Percentiles rank a stretch among this genome's conserved stretches.
phyloP scores from a whole-genome alignment of 2,888 invertebrate genomes.

The Xestia xanthographa region DNA sequence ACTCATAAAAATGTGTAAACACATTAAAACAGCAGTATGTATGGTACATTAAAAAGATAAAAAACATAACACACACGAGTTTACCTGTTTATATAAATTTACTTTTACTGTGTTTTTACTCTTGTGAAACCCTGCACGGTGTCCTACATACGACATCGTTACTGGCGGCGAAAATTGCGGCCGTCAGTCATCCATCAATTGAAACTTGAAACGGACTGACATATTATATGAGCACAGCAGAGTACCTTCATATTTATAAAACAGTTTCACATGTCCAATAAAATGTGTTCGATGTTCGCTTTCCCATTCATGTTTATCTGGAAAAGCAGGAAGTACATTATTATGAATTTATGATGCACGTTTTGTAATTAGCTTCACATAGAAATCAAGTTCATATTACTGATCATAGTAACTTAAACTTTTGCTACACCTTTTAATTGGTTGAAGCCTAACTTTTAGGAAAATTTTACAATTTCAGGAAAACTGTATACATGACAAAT shows the following conservation, averaged over 20 bases:
- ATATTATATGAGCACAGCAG: constrained; percentile 42
- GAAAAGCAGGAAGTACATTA: not conserved
- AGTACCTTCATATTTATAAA: constrained; percentile 32
- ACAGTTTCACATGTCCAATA: constrained; percentile 42
- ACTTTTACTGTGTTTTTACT: constrained; percentile 74
- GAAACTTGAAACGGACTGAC: constrained; percentile 62
- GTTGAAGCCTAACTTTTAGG: not conserved
- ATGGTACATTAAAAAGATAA: constrained; percentile 21
- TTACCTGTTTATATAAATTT: constrained; percentile 45
- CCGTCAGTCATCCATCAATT: constrained; percentile 70
- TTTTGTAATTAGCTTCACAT: constrained; percentile 5
- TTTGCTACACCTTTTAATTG: not conserved
- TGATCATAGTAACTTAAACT: not conserved
- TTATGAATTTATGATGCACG: not conserved
- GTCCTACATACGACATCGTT: constrained; percentile 74
- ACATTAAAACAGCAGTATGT: constrained; percentile 16
- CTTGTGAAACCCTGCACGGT: constrained; percentile 71
- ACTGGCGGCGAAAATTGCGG: constrained; percentile 64
- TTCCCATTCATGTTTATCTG: constrained; percentile 21
- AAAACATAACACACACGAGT: constrained; percentile 25
- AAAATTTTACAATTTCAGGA: not conserved
- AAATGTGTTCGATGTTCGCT: constrained; percentile 9
- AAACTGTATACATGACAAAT: not conserved
- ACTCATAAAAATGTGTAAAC: constrained; percentile 13
- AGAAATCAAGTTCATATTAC: not conserved